Evolutionary conservation across 2,888 invertebrate genomes (phyloP).

Genomic region (Eudiplozoon nipponicum): DNA sequence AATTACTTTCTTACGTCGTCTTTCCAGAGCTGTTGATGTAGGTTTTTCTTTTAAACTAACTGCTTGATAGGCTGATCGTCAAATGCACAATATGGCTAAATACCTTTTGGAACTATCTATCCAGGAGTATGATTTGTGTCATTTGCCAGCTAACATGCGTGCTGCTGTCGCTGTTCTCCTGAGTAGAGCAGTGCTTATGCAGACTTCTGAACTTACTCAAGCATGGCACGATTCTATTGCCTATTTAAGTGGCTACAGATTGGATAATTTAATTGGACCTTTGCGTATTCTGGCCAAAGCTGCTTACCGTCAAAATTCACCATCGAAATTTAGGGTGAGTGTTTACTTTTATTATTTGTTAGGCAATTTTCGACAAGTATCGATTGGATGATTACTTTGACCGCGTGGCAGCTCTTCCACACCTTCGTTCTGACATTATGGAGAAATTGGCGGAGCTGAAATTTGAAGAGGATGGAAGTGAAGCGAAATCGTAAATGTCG

Average conservation of each 20-base stretch:
- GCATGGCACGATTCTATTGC: background rate
- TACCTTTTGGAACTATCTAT: slow-evolving; percentile 1
- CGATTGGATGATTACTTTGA: background rate
- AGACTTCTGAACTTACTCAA: background rate
- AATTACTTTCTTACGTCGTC: slow-evolving; percentile 51
- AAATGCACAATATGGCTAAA: background rate
- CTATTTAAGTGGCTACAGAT: background rate
- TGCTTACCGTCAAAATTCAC: slow-evolving; percentile 1
- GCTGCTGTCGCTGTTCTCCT: background rate
- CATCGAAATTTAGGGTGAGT: background rate
- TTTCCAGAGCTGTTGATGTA: slow-evolving; percentile 31
- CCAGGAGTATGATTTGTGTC: background rate
- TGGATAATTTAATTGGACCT: background rate
- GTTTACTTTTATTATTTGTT: too few species aligned
- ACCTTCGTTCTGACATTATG: background rate
- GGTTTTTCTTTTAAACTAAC: too few species aligned
- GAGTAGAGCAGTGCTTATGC: background rate
- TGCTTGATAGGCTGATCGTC: background rate
- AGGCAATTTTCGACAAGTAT: slow-evolving; percentile 1
- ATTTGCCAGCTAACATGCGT: background rate
- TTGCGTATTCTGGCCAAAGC: background rate
- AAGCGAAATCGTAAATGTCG: too few species aligned
- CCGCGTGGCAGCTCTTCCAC: background rate
- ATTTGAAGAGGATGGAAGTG: background rate
- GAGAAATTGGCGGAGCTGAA: background rate